Base-by-base conservation (phyloP, 2,113 vertebrate genomes). In the Sterrhoptilus dennistouni region DNA sequence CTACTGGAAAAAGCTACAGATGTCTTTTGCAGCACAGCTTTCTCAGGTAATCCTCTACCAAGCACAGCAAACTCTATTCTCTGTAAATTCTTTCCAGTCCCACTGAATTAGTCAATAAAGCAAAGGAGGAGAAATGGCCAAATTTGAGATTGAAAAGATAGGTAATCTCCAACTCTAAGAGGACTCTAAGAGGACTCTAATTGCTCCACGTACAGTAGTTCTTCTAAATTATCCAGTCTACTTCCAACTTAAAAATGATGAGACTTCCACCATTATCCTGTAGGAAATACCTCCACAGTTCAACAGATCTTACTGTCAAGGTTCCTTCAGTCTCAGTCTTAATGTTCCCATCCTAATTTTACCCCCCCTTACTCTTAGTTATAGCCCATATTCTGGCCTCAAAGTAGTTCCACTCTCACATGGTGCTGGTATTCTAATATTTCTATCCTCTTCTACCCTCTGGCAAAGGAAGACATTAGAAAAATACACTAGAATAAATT, bases 401-500 rank as follows among this genome's bases (percentile, higher is more conserved):
- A 18, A 47, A 96, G 66, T 74, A 91, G 96, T 92, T 88, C 38
- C 33, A 63, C 29, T 96, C 59, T 59, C n/a, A 66, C 19, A 52
- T 21, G 35, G 40, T 24, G 17, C 23, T 85, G 64, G 36, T 42
- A 86, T 88, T 35, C 16, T 66, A 80, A 79, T 31, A 86, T 29
- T 45, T 91, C 78, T 11, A 70, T 56, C 27, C 40, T 85, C 35
- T 61, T 59, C 31, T 93, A 69, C 28, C 70, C 70, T 89, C 63
- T 59, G 63, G 74, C 83, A 96, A 47, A 91, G n/a, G 45, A 60
- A 89, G 45, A 69, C 61, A 72, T 53, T 68, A 90, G 75, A 88
- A 90, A 93, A 91, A 95, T 50, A 90, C 3, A 47, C 29, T 15
- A 57, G 36, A 89, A 91, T 57, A 87, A 95, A 95, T 93, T 83